Evolutionary conservation across 2,113 vertebrate genomes (phyloP), one percentile per base, ranked within the genome.

Genomic region (Epinephelus lanceolatus): DNA sequence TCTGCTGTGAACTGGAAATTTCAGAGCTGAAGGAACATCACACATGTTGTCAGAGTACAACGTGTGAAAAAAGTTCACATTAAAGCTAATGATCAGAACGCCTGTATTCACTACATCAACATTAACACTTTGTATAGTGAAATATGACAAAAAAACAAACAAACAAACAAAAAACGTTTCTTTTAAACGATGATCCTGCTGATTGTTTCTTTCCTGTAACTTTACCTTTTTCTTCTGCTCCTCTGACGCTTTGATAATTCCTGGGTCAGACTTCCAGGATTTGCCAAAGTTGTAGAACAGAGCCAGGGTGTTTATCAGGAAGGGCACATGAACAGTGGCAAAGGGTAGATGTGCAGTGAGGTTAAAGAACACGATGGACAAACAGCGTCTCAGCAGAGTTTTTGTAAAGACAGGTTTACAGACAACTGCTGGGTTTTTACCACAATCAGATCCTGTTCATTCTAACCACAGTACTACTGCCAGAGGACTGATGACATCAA

Each of bases 211-310:
- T 47, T 17, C 4, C 12, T 4, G 23, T 2, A 15, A 13, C 21
- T 78, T 93, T 92, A 99, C 98, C 98, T 99, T 99, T 93, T 99
- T 99, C 96, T 99, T 99, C 92, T 99, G 98, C 88, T 99, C 98
- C 95, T 99, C 98, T 0, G 98, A 98, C 19, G 98, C 98, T 96
- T 99, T 99, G 92, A 99, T 99, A 83, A 99, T 99, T 70, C 98
- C 98, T 0, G 98, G 98, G 91, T 99, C 98, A 30, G 98, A 99
- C 87, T 99, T 99, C 98, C 98, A 99, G 75, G 98, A 99, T 88
- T 99, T 99, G 52, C 98, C 98, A 87, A 99, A 99, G 95, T 99
- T 99, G 96, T 99, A 99, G 94, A 99, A 99, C 91, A 99, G 96
- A 88, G 96, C 97, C 90, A 98, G 47, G 33, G 97, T 98, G 95